Evolutionary conservation across 2,888 invertebrate species (phyloP).

Genomic region (Sialis fuliginosa): DNA sequence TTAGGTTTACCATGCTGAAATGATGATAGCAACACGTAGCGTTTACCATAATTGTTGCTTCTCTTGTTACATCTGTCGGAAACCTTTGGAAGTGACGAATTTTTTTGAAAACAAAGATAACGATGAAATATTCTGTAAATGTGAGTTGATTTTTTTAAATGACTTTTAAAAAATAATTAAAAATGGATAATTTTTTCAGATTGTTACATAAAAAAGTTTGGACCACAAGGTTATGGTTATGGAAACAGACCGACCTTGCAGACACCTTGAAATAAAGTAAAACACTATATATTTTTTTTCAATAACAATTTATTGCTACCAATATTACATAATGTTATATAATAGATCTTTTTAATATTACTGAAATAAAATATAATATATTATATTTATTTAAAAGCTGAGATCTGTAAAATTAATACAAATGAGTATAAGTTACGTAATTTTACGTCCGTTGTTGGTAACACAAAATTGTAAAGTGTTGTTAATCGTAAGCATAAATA

Average conservation of each 20-base stretch:
- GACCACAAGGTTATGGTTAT: slow-evolving; percentile 28
- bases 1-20: slow-evolving; percentile 23
- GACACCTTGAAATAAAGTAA: slow-evolving; percentile 5
- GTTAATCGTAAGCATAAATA: no score
- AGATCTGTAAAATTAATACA: no score
- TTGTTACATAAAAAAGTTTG: slow-evolving; percentile 29
- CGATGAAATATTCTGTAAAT: slow-evolving; percentile 32
- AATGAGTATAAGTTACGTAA: no score
- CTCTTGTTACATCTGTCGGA: slow-evolving; percentile 31
- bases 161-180: not conserved
- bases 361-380: no score
- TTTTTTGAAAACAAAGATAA: slow-evolving; percentile 24
- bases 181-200: slow-evolving; percentile 16
- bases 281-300: not conserved
- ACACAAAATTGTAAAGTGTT: no score
- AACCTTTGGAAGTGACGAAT: slow-evolving; percentile 27
- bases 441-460: no score
- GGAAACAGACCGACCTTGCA: slow-evolving; percentile 15
- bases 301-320: not conserved
- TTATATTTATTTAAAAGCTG: no score
- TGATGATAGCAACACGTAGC: slow-evolving; percentile 23
- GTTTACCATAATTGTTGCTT: slow-evolving; percentile 32
- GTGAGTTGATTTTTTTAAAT: slow-evolving; percentile 18
- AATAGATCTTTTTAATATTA: not conserved
- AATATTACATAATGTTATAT: not conserved